phyloP scores from a whole-genome alignment of 2,888 invertebrate species.

The Andrena minutula region DNA sequence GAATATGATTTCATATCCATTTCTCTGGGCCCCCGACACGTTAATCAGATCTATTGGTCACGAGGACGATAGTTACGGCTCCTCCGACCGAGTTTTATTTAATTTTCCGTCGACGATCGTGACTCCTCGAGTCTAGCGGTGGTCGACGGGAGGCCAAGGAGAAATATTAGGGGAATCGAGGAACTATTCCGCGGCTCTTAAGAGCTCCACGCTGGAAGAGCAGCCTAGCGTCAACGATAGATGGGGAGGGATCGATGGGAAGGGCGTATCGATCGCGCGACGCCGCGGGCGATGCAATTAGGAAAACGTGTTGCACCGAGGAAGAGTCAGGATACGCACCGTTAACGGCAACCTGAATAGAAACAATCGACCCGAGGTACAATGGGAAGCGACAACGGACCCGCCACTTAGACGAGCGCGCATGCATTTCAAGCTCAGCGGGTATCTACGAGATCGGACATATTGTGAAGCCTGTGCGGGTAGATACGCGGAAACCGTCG shows the following conservation, averaged over 20 bases:
- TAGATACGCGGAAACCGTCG: constrained; percentile 38
- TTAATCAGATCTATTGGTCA: constrained; percentile 61
- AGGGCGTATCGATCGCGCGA: constrained; percentile 33
- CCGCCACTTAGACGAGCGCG: constrained; percentile 68
- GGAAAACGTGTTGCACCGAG: constrained; percentile 44
- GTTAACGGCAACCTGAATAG: constrained; percentile 70
- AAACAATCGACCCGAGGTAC: constrained; percentile 67
- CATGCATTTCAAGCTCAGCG: constrained; percentile 47
- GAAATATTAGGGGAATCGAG: no score
- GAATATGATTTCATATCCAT: constrained; percentile 64
- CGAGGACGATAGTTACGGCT: constrained; percentile 46
- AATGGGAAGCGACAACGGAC: constrained; percentile 69
- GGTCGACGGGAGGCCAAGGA: background rate
- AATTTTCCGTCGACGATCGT: constrained; percentile 49
- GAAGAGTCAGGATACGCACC: constrained; percentile 64
- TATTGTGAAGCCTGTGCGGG: constrained; percentile 47
- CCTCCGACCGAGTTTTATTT: constrained; percentile 46
- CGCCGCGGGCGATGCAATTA: constrained; percentile 59
- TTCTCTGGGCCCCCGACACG: constrained; percentile 49
- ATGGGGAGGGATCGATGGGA: background rate
- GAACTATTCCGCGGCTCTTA: no score
- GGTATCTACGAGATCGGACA: constrained; percentile 62
- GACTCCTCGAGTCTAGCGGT: constrained; percentile 5
- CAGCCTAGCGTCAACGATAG: no score
- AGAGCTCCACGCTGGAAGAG: no score